Conservation (phyloP, 2,113 vertebrate species). For the Pipra filicauda region DNA sequence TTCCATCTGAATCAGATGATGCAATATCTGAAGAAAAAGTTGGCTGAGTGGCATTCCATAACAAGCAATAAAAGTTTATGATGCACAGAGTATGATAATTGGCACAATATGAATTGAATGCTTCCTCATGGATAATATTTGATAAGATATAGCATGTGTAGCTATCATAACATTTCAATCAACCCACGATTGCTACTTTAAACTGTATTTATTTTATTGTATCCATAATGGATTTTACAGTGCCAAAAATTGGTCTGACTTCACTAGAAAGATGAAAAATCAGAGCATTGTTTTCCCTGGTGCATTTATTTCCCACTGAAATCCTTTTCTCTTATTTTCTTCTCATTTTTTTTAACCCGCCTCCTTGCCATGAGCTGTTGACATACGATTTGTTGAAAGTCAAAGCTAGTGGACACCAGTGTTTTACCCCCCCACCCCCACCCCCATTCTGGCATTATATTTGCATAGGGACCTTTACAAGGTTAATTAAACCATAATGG, state of each 20-base stretch:
- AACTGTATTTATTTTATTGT: slow-evolving; percentile 73
- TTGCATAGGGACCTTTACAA: slow-evolving; percentile 63
- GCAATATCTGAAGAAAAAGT: slow-evolving; percentile 73
- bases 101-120: slow-evolving; percentile 76
- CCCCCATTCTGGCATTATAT: slow-evolving; percentile 49
- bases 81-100: slow-evolving; percentile 76
- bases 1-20: slow-evolving; percentile 80
- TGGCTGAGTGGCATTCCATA: slow-evolving; percentile 76
- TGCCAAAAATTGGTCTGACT: slow-evolving; percentile 63
- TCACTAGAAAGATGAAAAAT: slow-evolving; percentile 60
- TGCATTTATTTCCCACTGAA: slow-evolving; percentile 10
- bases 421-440: neutral
- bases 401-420: slow-evolving; percentile 32
- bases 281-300: neutral
- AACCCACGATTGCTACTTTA: slow-evolving; percentile 66
- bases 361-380: slow-evolving; percentile 49
- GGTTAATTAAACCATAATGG: slow-evolving; percentile 76
- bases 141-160: slow-evolving; percentile 73
- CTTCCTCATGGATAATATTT: slow-evolving; percentile 76
- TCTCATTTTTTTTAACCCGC: slow-evolving; percentile 1
- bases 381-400: slow-evolving; percentile 73
- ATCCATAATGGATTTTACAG: slow-evolving; percentile 73
- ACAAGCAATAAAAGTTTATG: slow-evolving; percentile 82
- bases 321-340: neutral
- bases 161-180: slow-evolving; percentile 74